Base-by-base conservation (phyloP, 2,888 invertebrate genomes). In the Aethes cnicana region DNA sequence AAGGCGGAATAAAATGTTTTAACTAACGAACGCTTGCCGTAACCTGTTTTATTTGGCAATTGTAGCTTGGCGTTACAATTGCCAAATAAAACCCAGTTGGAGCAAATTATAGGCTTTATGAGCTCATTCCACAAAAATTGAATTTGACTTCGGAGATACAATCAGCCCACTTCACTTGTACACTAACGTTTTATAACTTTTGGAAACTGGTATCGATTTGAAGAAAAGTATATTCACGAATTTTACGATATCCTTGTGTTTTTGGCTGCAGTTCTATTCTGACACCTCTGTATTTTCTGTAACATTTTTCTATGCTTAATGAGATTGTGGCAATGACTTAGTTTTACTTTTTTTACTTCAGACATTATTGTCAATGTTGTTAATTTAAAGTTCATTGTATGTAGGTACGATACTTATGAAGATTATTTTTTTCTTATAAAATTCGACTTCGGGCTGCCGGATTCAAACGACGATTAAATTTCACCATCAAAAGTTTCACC, bases 341-440 rank as follows among this genome's bases (percentile, higher is more conserved):
- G n/a, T n/a, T n/a, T n/a, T n/a, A n/a, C n/a, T n/a, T n/a, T n/a
- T n/a, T n/a, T n/a, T n/a, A n/a, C n/a, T n/a, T n/a, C n/a, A n/a
- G n/a, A n/a, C n/a, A n/a, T n/a, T n/a, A n/a, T n/a, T n/a, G n/a
- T n/a, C n/a, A n/a, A n/a, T n/a, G n/a, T n/a, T n/a, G n/a, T 52
- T 33, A 46, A 26, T 52, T 46, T 46, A 14, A 20, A 52, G 21
- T 26, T 44, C 18, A 37, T 26, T n/a, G n/a, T n/a, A n/a, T n/a
- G n/a, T n/a, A n/a, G n/a, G n/a, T n/a, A n/a, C n/a, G n/a, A n/a
- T n/a, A n/a, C n/a, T n/a, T n/a, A n/a, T n/a, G n/a, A n/a, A n/a
- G n/a, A n/a, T n/a, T n/a, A n/a, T n/a, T n/a, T n/a, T n/a, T n/a
- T 20, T 52, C 37, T 39, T 14, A 44, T 44, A 26, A 32, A 37